Base-by-base conservation (phyloP, 2,888 invertebrate genomes). In the Lasius platythorax region DNA sequence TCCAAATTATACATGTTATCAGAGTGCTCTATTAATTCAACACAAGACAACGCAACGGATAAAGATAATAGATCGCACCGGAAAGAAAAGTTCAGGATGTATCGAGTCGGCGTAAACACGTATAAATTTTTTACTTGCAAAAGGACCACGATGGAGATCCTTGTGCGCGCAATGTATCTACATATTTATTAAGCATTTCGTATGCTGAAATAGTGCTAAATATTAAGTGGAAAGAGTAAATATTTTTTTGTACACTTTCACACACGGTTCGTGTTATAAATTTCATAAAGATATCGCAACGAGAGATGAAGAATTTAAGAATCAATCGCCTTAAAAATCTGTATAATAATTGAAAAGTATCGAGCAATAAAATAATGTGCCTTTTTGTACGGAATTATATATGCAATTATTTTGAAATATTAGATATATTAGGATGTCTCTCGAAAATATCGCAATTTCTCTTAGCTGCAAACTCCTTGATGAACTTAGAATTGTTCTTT, bases 141-240 rank as follows among this genome's bases (percentile, higher is more conserved):
- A 43, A 82, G 53, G 12, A 82, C 37, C 78, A 72, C 78, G 15
- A 30, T 9, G 43, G 2, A 50, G 61, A 63, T 76, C 64, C 40
- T 82, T 82, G 40, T 40, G 61, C 61, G 53, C 15, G 43, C 58
- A 28, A 74, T 30, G 15, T 76, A 82, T 40, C 61, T 76, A 64
- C 64, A 63, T 30, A 61, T 40, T 40, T 64, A 46, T 81, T 33
- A 81, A 81, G 72, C 84, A 81, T 66, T 84, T 64, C 72, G 72
- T 74, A 84, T 74, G 84, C 66, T 67, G 67, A 82, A 73, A 74
- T 84, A 84, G 84, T 67, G 74, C 74, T 74, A 43, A 84, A 84
- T 82, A 84, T 84, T 56, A 74, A 84, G 50, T 84, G 84, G 82
- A 56, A 76, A 82, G 53, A 58, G 30, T 46, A 78, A 15, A 73